Conservation (phyloP, 2,888 invertebrate genomes). For the Gerris lacustris region DNA sequence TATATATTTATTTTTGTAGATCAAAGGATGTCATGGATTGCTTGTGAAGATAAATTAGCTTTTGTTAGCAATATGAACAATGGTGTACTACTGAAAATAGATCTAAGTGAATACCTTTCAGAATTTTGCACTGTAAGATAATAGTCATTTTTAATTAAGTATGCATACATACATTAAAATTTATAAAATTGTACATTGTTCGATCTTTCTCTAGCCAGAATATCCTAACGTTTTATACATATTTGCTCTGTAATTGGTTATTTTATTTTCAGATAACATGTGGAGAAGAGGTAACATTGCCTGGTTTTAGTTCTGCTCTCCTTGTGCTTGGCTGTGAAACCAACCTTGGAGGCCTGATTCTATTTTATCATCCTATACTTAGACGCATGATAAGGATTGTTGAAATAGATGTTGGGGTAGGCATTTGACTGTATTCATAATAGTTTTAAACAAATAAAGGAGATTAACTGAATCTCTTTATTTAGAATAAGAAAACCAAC, state of each 20-base stretch:
- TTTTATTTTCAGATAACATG: slow-evolving; percentile 5
- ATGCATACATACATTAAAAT: too few relatives aligned
- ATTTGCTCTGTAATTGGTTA: background rate
- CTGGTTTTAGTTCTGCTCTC: background rate
- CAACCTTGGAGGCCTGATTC: background rate
- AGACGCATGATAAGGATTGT: background rate
- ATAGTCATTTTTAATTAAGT: too few relatives aligned
- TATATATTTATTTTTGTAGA: background rate
- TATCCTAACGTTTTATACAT: too few relatives aligned
- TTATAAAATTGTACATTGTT: too few relatives aligned
- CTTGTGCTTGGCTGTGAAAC: slow-evolving; percentile 7
- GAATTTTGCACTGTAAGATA: background rate
- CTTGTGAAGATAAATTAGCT: slow-evolving; percentile 9
- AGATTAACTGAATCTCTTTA: too few relatives aligned
- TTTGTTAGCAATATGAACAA: background rate
- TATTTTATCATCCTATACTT: slow-evolving; percentile 4
- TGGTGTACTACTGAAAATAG: background rate
- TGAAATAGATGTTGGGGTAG: slow-evolving; percentile 7
- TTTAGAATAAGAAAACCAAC: too few relatives aligned
- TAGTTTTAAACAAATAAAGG: too few relatives aligned
- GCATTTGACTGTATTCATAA: background rate
- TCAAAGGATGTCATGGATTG: slow-evolving; percentile 1
- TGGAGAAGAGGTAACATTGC: background rate
- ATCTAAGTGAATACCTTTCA: background rate
- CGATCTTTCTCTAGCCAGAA: too few relatives aligned